Evolutionary conservation across 2,888 invertebrate species (phyloP).

Genomic region (Spisula solida): DNA sequence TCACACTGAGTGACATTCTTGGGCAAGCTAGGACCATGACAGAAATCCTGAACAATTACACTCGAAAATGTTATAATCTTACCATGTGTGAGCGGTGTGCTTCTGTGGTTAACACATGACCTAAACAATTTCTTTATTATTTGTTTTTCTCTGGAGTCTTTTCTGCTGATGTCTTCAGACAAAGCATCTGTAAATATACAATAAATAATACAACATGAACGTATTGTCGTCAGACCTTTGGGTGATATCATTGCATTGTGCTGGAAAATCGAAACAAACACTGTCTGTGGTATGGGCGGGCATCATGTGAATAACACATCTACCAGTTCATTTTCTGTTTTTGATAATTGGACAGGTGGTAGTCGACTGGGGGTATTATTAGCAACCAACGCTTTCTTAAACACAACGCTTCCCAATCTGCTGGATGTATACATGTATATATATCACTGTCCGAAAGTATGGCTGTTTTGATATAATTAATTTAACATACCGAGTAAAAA

Average conservation of each 20-base stretch:
- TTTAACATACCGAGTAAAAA: slow-evolving; percentile 72
- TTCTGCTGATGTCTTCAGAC: slow-evolving; percentile 58
- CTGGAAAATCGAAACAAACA: too few relatives aligned
- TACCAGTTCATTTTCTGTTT: too few relatives aligned
- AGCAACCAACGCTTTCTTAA: neutral
- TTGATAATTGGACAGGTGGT: too few relatives aligned
- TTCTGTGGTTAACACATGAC: slow-evolving; percentile 66
- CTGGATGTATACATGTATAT: neutral
- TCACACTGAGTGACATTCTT: too few relatives aligned
- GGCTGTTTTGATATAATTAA: neutral
- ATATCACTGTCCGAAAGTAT: neutral
- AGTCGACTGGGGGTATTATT: too few relatives aligned
- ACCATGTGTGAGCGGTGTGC: slow-evolving; percentile 40
- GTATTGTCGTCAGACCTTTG: too few relatives aligned
- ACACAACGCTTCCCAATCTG: neutral
- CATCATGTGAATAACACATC: too few relatives aligned
- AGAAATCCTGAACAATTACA: too few relatives aligned
- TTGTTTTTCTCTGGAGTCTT: slow-evolving; percentile 63
- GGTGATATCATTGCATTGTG: too few relatives aligned
- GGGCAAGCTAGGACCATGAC: too few relatives aligned
- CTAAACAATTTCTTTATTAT: slow-evolving; percentile 72
- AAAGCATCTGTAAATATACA: slow-evolving; percentile 69
- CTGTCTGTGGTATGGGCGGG: too few relatives aligned
- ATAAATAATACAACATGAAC: too few relatives aligned
- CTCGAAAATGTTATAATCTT: neutral